Evolutionary conservation across 1,140 invertebrate species (phyloP), one percentile per base, ranked within the genome.

Genomic region (Elymnias hypermnestra): DNA sequence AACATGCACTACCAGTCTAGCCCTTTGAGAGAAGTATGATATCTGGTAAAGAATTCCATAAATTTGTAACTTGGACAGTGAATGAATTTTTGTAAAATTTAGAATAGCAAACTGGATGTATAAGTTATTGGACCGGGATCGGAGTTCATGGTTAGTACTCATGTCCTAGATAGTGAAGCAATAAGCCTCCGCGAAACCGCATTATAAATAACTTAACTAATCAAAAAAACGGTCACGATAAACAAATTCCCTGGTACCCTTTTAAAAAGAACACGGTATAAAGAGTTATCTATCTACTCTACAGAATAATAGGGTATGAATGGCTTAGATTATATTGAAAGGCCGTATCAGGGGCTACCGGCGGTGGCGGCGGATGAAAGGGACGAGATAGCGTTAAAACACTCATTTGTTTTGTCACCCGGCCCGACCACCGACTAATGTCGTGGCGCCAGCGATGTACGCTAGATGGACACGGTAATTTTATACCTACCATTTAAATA

Each of bases 321-420:
- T 63, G 54, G 41, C 43, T 37, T 43, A 57, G 66, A 66, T 63
- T 57, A 60, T 57, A 56, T 56, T 48, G 56, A 60, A 47, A 57
- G 47, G 55, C 47, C 38, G 46, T 59, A 59, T 61, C 53, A 40
- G 48, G 39, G 45, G 76, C 64, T 76, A 73, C 71, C 56, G 40
- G 71, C 68, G 64, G 13, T 12, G 26, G 58, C 68, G 66, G 68
- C 57, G 68, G 64, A 73, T 82, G 55, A 79, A 76, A 81, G 68
- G 49, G 13, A 13, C 14, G 36, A 63, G 77, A 83, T 83, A 78
- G 66, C 73, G 67, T 63, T 82, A 78, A 83, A 82, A 82, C 69
- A 82, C 72, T 82, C 77, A 79, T 84, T 83, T 76, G 79, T 79
- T 76, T 75, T 82, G 77, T 81, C 79, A 78, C 71, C 70, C 58